Evolutionary conservation across 2,888 invertebrate genomes (phyloP), one percentile per base, ranked within the genome.

Genomic region (Cactoblastis cactorum): DNA sequence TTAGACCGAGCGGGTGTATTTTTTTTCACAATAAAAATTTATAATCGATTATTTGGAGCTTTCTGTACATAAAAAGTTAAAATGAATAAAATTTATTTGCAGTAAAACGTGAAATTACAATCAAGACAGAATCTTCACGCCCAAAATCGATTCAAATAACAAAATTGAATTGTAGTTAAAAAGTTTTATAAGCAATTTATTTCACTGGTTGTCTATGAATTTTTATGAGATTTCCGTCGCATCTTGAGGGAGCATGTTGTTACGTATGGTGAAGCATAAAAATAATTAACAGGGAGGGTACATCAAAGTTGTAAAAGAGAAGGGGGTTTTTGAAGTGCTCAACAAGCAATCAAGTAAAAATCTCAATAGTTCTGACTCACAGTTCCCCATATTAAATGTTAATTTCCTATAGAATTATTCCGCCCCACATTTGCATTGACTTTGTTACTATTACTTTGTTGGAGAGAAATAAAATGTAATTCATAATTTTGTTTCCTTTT

Each of bases 271-370:
- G 77, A 63, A 78, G 84, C 83, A 83, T 79, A 82, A 82, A 84
- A 87, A 87, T 86, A 85, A 88, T 88, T 89, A 87, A 84, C 86
- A 81, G 78, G 80, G 78, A 76, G 82, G 74, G 80, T 78, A 83
- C 84, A 87, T 87, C 85, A 86, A 87, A 86, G 84, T 84, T 78
- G 70, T 83, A 82, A 77, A 73, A 74, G 80, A 79, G 72, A 74
- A n/a, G 85, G 85, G 88, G 80, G 83, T 83, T 75, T 83, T 81
- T 85, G 80, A 84, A 89, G 87, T 81, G 84, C 81, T 84, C 80
- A 67, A 82, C 86, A 87, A 89, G 87, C 88, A 88, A 88, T 87
- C 85, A 87, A 86, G 85, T 79, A 86, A 88, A 85, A 87, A 86
- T 87, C 83, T 87, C 80, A 86, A 88, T 87, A 88, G 87, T 86